phyloP scores from a whole-genome alignment of 2,888 invertebrate genomes.

The Automeris io region DNA sequence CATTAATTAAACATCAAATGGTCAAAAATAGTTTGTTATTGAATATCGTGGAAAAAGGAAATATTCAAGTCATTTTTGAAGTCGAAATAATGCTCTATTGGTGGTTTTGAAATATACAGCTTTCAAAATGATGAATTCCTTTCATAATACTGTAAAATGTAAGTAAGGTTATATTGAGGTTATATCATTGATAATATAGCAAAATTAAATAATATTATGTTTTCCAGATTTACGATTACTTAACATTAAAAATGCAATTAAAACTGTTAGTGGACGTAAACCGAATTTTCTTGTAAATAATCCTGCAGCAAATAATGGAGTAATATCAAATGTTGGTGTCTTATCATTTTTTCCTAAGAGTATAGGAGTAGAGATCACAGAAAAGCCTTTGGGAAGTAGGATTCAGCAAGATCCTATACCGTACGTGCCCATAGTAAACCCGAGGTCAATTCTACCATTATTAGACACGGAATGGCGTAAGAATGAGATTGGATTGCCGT shows the following conservation, averaged over 20 bases:
- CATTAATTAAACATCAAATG: no score
- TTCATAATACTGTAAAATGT: conserved; percentile 60
- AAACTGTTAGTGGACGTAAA: conserved; percentile 44
- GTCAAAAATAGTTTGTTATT: no score
- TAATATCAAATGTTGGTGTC: conserved; percentile 27
- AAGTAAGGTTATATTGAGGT: conserved; percentile 41
- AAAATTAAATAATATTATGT: no score
- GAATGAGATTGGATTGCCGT: conserved; percentile 70
- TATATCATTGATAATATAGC: conserved; percentile 29
- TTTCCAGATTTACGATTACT: conserved; percentile 56
- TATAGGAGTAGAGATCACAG: conserved; percentile 49
- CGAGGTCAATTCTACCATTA: conserved; percentile 59
- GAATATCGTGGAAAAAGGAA: no score
- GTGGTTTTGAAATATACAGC: no score
- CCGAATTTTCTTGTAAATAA: conserved; percentile 21
- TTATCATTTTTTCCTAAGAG: conserved; percentile 48
- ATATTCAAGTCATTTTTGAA: no score
- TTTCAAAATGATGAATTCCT: conserved; percentile 45
- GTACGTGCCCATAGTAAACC: conserved; percentile 62
- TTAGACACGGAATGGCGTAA: conserved; percentile 55
- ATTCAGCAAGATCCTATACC: conserved; percentile 52
- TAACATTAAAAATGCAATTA: conserved; percentile 50
- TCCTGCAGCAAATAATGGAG: conserved; percentile 23
- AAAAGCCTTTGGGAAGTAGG: conserved; percentile 28
- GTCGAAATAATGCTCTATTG: no score